A percentile compares a stretch with the other conserved stretches of the same genome.
Conservation (phyloP, 2,888 invertebrate species). For the Ellobium chinense region DNA sequence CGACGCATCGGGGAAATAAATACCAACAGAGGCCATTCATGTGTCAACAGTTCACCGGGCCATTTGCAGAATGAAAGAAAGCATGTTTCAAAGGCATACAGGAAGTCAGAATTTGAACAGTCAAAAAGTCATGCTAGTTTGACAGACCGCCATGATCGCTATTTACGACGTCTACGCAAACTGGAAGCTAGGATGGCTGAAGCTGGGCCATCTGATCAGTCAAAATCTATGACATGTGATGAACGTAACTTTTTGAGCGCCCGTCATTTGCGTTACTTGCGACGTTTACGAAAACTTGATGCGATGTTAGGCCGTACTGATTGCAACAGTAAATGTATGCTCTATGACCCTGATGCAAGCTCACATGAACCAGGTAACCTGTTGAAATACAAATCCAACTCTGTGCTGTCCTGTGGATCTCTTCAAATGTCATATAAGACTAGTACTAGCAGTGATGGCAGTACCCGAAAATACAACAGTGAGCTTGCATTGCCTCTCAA, state of each 20-base stretch:
- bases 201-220: neutral
- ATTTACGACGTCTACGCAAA: neutral
- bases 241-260: neutral
- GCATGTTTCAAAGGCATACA: neutral
- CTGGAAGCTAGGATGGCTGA: neutral
- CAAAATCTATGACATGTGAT: neutral
- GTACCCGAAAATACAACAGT: neutral
- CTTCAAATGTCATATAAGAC: slow-evolving; percentile 40
- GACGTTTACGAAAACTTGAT: slow-evolving; percentile 1
- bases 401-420: slow-evolving; percentile 36
- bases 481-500: slow-evolving; percentile 19
- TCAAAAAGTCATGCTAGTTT: neutral
- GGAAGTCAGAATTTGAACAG: neutral
- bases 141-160: slow-evolving; percentile 3
- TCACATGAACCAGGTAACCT: neutral
- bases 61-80: neutral
- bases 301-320: neutral
- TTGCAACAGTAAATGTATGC: neutral
- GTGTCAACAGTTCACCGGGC: neutral
- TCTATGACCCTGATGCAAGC: neutral
- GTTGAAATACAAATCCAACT: neutral
- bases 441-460: neutral
- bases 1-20: neutral
- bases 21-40: neutral
- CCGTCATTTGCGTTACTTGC: slow-evolving; percentile 6